Evolutionary conservation across 2,888 invertebrate genomes (phyloP), one percentile per base, ranked within the genome.

Genomic region (Lasioglossum zephyrum): DNA sequence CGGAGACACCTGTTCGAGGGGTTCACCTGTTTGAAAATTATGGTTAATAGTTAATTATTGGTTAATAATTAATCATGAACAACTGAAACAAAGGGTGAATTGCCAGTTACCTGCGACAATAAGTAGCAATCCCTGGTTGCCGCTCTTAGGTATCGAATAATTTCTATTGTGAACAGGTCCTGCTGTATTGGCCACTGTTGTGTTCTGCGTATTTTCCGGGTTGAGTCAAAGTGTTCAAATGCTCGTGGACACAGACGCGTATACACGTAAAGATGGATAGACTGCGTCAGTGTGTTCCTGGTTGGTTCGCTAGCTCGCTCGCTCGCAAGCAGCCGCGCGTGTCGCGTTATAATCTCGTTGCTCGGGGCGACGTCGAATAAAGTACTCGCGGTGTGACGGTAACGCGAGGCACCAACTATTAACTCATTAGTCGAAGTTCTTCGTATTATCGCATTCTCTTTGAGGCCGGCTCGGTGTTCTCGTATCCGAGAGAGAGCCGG

Each of bases 401-500:
- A 90, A 88, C 89, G 89, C 86, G 90, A 90, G 90, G 91, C 88
- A 92, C 89, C 92, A 92, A 92, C 94, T 94, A 94, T 94, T 94
- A 94, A 94, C 94, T 94, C 94, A 94, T 94, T 94, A 93, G 92
- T 87, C 91, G 88, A 93, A 93, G 91, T 93, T 93, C 91, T 93
- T 93, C 92, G 92, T 92, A 93, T 92, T 93, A 94, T 94, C 93
- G 92, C 93, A 93, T 93, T 94, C 94, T 93, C 94, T 94, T 94
- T 94, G 94, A 94, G 92, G 91, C 89, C 89, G 91, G 88, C 90
- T 77, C 89, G 90, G 87, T 89, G 88, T 92, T 90, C 85, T 81
- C 91, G 82, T 82, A 84, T 84, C 79, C 84, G 82, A 39, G 49
- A 47, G 73, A 0, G 53, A 80, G 63, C 11, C 57, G 70, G 41